Conservation (phyloP, 2,113 vertebrate genomes). For the Eretmochelys imbricata region DNA sequence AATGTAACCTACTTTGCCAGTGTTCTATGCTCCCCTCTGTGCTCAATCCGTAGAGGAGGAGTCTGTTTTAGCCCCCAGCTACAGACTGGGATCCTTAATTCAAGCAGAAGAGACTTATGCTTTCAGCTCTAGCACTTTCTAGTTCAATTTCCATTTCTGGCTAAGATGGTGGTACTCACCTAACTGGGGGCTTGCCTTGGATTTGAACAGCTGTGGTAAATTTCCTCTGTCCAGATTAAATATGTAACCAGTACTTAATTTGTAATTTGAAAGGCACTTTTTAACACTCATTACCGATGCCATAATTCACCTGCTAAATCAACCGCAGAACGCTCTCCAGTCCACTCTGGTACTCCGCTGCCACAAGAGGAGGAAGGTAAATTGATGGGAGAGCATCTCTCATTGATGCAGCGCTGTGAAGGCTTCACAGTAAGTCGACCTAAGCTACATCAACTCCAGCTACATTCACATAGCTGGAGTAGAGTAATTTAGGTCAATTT, state of each 20-base stretch:
- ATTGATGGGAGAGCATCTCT: too few relatives aligned
- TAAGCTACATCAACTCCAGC: too few relatives aligned
- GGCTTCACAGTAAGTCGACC: too few relatives aligned
- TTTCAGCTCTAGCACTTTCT: neutral
- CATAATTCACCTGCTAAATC: too few relatives aligned
- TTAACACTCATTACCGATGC: too few relatives aligned
- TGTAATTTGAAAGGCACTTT: too few relatives aligned
- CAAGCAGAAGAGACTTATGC: neutral
- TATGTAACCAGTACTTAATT: neutral
- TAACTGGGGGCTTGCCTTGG: neutral
- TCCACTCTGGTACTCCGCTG: too few relatives aligned
- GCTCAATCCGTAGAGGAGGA: neutral
- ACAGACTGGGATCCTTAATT: neutral
- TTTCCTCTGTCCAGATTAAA: neutral
- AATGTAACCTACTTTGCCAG: rapidly evolving
- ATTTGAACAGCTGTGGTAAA: neutral
- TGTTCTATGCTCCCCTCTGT: neutral
- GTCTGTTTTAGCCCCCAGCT: rapidly evolving
- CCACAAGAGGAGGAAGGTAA: too few relatives aligned
- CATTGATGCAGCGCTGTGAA: too few relatives aligned
- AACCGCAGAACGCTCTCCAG: too few relatives aligned
- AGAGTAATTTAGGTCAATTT: too few relatives aligned
- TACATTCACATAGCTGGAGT: too few relatives aligned
- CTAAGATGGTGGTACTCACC: neutral
- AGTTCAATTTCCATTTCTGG: neutral